Percentiles rank a stretch among this genome's conserved stretches.
phyloP scores from a whole-genome alignment of 1,140 invertebrate species.

The Vanessa tameamea region DNA sequence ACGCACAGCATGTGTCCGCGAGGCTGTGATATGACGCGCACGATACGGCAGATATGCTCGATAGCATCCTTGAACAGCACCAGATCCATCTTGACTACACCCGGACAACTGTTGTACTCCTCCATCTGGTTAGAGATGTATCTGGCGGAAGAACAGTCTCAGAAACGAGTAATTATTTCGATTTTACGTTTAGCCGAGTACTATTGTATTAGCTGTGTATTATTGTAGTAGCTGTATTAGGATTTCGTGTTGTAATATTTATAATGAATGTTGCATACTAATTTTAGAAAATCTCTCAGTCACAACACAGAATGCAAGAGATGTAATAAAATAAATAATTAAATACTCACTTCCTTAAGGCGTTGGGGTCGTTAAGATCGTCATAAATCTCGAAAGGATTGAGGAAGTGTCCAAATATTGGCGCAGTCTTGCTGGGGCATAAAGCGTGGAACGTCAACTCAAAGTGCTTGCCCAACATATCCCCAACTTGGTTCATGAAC shows the following conservation, averaged over 20 bases:
- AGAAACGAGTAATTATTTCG: neutral
- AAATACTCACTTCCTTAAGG: conserved; percentile 73
- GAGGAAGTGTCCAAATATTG: conserved; percentile 90
- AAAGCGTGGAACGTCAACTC: conserved; percentile 89
- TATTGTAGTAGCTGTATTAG: no score
- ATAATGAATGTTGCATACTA: no score
- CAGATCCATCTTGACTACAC: conserved; percentile 88
- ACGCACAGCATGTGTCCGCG: conserved; percentile 91
- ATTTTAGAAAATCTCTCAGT: no score
- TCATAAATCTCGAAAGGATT: conserved; percentile 89
- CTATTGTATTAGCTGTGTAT: no score
- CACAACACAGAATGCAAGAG: no score
- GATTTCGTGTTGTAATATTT: no score
- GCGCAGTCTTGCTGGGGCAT: conserved; percentile 88
- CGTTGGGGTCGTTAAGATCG: conserved; percentile 84
- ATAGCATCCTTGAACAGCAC: conserved; percentile 92
- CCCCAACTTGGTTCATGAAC: conserved; percentile 86
- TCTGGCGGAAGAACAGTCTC: conserved; percentile 42
- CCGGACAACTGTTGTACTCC: conserved; percentile 89
- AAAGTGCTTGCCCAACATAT: conserved; percentile 87
- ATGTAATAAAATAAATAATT: neutral
- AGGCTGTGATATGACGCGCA: conserved; percentile 90
- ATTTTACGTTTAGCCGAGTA: neutral
- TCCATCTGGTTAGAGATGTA: conserved; percentile 86
- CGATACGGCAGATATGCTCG: conserved; percentile 90